phyloP scores from a whole-genome alignment of 1,140 invertebrate genomes.

The Idris sp. region DNA sequence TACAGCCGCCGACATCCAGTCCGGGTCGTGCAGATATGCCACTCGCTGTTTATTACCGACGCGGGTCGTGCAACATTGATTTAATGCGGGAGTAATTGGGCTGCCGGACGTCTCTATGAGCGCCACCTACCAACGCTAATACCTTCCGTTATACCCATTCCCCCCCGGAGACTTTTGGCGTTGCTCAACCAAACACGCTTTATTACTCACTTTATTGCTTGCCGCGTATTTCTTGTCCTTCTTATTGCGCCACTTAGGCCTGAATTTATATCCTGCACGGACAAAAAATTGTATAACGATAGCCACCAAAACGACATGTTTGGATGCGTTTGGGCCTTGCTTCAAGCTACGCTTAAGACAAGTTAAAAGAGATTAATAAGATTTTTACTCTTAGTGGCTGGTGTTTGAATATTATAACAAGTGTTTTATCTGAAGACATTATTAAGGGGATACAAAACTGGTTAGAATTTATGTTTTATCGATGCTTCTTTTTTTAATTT shows the following conservation, averaged over 20 bases:
- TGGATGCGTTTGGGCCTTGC: conserved; percentile 9
- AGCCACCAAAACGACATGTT: conserved; percentile 27
- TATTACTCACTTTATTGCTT: conserved; percentile 74
- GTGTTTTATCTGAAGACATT: too few relatives aligned
- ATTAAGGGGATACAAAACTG: too few relatives aligned
- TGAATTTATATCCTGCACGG: conserved; percentile 41
- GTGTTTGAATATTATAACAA: too few relatives aligned
- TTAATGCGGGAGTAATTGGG: conserved; percentile 77
- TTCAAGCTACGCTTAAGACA: too few relatives aligned
- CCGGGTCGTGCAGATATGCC: conserved; percentile 74
- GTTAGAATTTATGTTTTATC: too few relatives aligned
- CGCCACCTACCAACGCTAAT: conserved; percentile 71
- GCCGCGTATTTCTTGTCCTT: conserved; percentile 37
- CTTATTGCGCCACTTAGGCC: conserved; percentile 56
- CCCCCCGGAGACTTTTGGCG: conserved; percentile 59
- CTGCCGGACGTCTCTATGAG: conserved; percentile 75
- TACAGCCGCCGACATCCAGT: conserved; percentile 42
- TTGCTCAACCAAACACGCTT: conserved; percentile 58
- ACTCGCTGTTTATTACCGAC: conserved; percentile 74
- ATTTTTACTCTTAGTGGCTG: too few relatives aligned
- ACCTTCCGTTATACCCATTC: conserved; percentile 60
- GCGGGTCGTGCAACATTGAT: conserved; percentile 74
- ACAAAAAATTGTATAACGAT: conserved; percentile 29
- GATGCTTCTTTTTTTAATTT: too few relatives aligned
- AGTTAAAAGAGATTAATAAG: too few relatives aligned